Evolutionary conservation across 2,888 invertebrate genomes (phyloP), one percentile per base, ranked within the genome.

Genomic region (Yponomeuta evonymella): DNA sequence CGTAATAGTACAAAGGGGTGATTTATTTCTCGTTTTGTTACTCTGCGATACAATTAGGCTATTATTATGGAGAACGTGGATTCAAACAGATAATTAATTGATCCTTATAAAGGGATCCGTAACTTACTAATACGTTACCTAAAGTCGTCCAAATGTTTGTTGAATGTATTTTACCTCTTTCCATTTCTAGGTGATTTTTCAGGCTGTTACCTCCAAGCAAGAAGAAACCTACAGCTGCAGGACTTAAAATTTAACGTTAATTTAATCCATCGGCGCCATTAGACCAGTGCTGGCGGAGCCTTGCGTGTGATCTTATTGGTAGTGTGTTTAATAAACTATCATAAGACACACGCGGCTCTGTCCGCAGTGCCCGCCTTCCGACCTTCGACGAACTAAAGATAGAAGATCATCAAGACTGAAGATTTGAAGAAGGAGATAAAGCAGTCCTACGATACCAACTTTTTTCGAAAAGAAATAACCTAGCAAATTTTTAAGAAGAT

Each of bases 261-360:
- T 15, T 58, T 2, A 58, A 58, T 12, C 51, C 51, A 15, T 58
- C 15, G 15, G 5, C 12, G 62, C 58, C 2, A n/a, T 11, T 43
- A 43, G 8, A 8, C 68, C 29, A 29, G 65, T 58, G 30, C 23
- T 48, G 70, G 76, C 75, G 62, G 86, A 92, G 92, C 92, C 92
- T 89, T 88, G 90, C 92, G 92, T 91, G 91, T 92, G 92, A 79
- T 92, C 92, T 92, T 92, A 92, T 92, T 87, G 92, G 92, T 92
- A 92, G 92, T 91, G 91, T 86, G 88, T 83, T 81, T 84, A 82
- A 82, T 83, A 88, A 90, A 89, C 92, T 92, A 92, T 92, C 92
- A 92, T 92, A 92, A 92, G 92, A 92, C 92, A 92, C 92, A 92
- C 92, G 92, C 92, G 92, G 92, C 92, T 92, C 92, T 92, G 72